Base-by-base conservation (phyloP, 2,797 vertebrate genomes). In the Streptopelia turtur region DNA sequence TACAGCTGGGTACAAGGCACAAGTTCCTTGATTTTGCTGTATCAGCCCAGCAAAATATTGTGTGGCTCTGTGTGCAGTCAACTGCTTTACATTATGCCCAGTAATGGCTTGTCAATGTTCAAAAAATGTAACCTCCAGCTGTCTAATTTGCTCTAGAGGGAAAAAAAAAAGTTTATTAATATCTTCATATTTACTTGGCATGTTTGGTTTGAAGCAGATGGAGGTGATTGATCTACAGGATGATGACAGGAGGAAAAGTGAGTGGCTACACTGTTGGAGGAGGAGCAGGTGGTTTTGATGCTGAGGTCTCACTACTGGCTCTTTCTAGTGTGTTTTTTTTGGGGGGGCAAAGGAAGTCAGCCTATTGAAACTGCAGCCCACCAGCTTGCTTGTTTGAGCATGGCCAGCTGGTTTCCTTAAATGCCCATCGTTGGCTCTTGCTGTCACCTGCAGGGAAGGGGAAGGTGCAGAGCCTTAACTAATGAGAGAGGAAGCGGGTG, bases 1-100 rank as follows among this genome's bases (percentile, higher is more conserved):
- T 94, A 45, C 89, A 95, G 72, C 70, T 75, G 78, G 27, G 49
- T 39, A 24, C 52, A 93, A 82, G 82, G 57, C 74, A 35, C 28
- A 57, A 33, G 35, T 68, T 92, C 50, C 69, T 81, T 75, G 57
- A 68, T 87, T 87, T 87, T 82, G 60, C 87, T 95, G 39, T 20
- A 74, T 80, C 83, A 95, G 60, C 81, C 35, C 31, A 47, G 53
- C 1, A 12, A 75, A 89, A 63, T 20, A 10, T 16, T 69, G 63
- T 0, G 0, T 55, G 50, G 21, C 60, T 79, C 16, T 31, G 33
- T 56, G 61, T 59, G 69, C 45, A 61, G 71, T 41, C 87, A 70
- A 43, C 45, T 92, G 64, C 68, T 92, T 68, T 55, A 25, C 28
- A 4, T 90, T 76, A 33, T 0, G 2, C 57, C 57, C 66, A 23